Evolutionary conservation across 2,888 invertebrate species (phyloP), one percentile per base, ranked within the genome.

Genomic region (Athetis lepigone): DNA sequence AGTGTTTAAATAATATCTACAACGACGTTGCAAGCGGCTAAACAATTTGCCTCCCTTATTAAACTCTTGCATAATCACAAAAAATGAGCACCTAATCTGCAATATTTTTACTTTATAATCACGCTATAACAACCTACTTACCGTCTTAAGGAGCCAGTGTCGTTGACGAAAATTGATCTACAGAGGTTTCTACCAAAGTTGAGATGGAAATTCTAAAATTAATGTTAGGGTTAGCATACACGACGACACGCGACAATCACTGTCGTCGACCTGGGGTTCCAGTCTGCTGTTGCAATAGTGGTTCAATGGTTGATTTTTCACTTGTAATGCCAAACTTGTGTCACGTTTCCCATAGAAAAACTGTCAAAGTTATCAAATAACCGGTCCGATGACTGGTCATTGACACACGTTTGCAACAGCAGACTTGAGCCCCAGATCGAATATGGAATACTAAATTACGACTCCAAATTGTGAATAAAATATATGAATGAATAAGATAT

Each of bases 191-290:
- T 47, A 71, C 68, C 73, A 77, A 84, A 85, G 81, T 85, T 87
- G 79, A 83, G 83, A 85, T 79, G 83, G 85, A 85, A 88, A 88
- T 88, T 88, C 82, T 79, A 80, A 88, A 92, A 91, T 92, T 90
- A 92, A 91, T 88, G 84, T 81, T 86, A 49, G 43, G 67, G 65
- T 19, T 8, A 1, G 67, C 13, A 2, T 57, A 65, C 57, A 65
- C 18, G 13, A 84, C 1, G 52, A 11, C n/a, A 21, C 6, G 11
- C 11, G 2, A 8, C 13, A 33, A 11, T 33, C 33, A 33, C 33
- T 33, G n/a, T n/a, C n/a, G n/a, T n/a, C n/a, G n/a, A n/a, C n/a
- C n/a, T n/a, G n/a, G n/a, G n/a, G n/a, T n/a, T n/a, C n/a, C n/a
- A n/a, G n/a, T n/a, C n/a, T n/a, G n/a, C n/a, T n/a, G n/a, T n/a